Conservation (phyloP, 2,888 invertebrate species). For the Marasmarcha lunaedactyla region DNA sequence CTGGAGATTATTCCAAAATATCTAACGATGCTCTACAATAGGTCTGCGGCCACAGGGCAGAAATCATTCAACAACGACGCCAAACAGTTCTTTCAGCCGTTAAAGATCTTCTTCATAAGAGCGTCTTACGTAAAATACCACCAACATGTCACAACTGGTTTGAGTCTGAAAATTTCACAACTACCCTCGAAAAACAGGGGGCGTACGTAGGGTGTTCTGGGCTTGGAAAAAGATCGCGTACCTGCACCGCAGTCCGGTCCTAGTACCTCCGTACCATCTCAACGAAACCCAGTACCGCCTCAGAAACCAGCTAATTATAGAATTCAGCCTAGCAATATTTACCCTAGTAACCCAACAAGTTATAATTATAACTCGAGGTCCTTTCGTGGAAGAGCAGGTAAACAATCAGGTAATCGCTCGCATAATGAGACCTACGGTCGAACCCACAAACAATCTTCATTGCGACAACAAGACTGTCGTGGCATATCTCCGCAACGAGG, state of each 20-base stretch:
- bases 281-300: too few species aligned
- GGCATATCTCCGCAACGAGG: constrained; percentile 8
- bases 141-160: too few species aligned
- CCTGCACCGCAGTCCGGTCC: background rate
- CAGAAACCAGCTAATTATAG: background rate
- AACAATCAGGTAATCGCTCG: background rate
- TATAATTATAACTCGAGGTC: background rate
- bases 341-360: background rate
- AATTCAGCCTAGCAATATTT: background rate
- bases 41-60: too few species aligned
- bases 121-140: too few species aligned
- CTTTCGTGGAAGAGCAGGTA: background rate
- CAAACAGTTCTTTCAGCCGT: too few species aligned
- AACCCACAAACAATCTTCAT: constrained; percentile 7
- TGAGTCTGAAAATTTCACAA: too few species aligned
- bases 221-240: background rate
- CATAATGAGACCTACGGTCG: background rate
- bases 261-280: background rate
- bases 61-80: too few species aligned
- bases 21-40: too few species aligned
- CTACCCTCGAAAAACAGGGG: constrained; percentile 4
- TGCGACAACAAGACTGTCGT: constrained; percentile 21
- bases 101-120: too few species aligned
- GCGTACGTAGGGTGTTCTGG: constrained; percentile 2
- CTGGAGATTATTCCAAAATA: too few species aligned